Percentiles rank a stretch among this genome's conserved stretches.
phyloP scores from a whole-genome alignment of 2,797 vertebrate species.

The Danio jaintianensis region DNA sequence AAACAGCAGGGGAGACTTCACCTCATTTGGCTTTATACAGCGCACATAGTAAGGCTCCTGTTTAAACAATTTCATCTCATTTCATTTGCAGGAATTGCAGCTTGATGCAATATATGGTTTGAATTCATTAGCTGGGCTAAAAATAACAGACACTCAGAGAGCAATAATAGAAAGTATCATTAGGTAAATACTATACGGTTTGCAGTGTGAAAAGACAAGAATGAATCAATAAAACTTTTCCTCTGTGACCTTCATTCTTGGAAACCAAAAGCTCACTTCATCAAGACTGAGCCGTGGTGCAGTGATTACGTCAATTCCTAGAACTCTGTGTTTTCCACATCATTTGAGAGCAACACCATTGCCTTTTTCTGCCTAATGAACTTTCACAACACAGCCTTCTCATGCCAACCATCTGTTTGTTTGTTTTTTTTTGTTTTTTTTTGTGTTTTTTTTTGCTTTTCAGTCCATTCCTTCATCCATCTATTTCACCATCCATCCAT shows the following conservation, averaged over 20 bases:
- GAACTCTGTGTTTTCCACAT: background rate
- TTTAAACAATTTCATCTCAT: background rate
- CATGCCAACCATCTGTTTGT: background rate
- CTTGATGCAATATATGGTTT: background rate
- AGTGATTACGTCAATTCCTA: constrained; percentile 7
- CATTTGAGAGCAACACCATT: background rate
- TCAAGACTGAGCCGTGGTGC: background rate
- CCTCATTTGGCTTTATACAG: constrained; percentile 92
- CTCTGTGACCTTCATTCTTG: background rate
- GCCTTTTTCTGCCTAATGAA: constrained; percentile 3
- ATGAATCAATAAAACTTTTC: background rate
- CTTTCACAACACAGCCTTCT: background rate
- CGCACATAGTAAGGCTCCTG: constrained; percentile 94
- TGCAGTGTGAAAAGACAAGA: background rate
- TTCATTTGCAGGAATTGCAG: background rate
- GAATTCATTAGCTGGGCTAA: background rate
- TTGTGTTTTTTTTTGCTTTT: constrained; percentile 16
- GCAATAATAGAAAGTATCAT: background rate
- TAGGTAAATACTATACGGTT: background rate
- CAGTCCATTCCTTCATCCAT: constrained; percentile 25
- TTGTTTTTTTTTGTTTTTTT: too few relatives aligned
- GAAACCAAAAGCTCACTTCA: constrained; percentile 2
- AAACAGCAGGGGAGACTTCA: constrained; percentile 83
- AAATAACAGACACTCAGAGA: background rate
- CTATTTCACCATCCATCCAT: background rate